Conservation (phyloP, 2,797 vertebrate genomes). For the Artibeus jamaicensis region DNA sequence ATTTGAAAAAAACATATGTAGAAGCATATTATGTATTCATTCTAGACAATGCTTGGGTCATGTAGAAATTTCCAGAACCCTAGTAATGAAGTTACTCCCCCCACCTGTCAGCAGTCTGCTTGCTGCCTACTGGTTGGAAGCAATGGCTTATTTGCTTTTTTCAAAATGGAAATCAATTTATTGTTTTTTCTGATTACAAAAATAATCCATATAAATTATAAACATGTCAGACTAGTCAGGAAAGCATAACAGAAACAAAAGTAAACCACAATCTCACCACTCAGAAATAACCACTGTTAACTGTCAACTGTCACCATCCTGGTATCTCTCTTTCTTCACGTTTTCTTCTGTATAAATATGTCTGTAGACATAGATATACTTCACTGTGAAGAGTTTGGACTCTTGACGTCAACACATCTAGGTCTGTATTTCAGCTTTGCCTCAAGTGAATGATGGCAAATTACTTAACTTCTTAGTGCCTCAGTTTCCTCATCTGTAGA, state of each 20-base stretch:
- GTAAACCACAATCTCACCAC: not conserved
- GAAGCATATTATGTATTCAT: constrained; percentile 49
- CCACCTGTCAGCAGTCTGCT: not conserved
- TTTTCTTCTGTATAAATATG: constrained; percentile 44
- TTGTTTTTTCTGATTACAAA: constrained; percentile 32
- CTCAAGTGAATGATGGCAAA: not conserved
- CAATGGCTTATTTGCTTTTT: constrained; percentile 24
- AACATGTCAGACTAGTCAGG: not conserved
- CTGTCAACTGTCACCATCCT: not conserved
- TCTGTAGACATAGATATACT: not conserved
- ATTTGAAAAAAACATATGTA: not conserved
- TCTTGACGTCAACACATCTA: not conserved
- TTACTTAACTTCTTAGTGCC: constrained; percentile 19
- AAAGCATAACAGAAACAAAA: constrained; percentile 44
- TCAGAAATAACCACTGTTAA: constrained; percentile 23
- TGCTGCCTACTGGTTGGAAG: constrained; percentile 7
- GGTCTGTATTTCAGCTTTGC: not conserved
- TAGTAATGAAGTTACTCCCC: constrained; percentile 23
- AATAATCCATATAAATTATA: constrained; percentile 26
- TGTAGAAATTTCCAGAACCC: not conserved
- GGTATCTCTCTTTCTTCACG: not conserved
- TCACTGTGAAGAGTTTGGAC: not conserved
- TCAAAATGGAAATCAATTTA: constrained; percentile 36
- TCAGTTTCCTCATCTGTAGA: constrained; percentile 16
- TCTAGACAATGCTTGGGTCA: not conserved